These are phyloP conservation scores for Lethocerus indicus DNA, from an alignment of 1,140 invertebrate species.

Conservation along the genomic window DNA sequence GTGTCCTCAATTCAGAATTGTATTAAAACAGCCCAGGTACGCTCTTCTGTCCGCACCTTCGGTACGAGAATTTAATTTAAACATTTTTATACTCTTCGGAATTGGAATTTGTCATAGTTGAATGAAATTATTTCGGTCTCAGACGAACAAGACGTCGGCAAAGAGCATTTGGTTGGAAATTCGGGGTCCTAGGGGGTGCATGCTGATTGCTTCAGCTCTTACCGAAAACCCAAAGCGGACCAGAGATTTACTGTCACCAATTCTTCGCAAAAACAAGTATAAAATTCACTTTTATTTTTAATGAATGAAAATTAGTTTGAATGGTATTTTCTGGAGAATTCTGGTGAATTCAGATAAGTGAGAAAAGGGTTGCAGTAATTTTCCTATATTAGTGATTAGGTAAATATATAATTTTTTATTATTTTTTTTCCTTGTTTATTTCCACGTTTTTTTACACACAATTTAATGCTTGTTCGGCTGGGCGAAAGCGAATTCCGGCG, in stretches of 20 bases:
- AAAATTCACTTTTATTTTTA: background rate
- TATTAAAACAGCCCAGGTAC: constrained; percentile 30
- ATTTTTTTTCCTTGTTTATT: no score
- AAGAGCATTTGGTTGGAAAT: constrained; percentile 14
- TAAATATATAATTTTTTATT: no score
- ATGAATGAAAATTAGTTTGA: background rate
- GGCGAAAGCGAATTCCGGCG: no score
- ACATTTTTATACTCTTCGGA: constrained; percentile 20
- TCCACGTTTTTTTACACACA: no score
- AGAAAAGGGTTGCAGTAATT: no score
- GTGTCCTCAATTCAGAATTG: constrained; percentile 33
- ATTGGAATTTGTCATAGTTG: background rate
- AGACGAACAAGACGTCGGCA: constrained; percentile 20
- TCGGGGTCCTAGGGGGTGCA: constrained; percentile 27
- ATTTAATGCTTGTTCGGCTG: no score
- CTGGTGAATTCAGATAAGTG: no score
- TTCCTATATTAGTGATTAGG: no score
- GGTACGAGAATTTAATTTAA: constrained; percentile 17
- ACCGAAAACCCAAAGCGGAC: constrained; percentile 23
- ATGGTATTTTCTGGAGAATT: no score
- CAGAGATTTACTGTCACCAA: constrained; percentile 24
- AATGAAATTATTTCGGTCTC: constrained; percentile 15
- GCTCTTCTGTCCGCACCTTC: constrained; percentile 8
- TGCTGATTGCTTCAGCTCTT: constrained; percentile 25
- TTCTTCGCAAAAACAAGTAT: constrained; percentile 30